Base-by-base conservation (phyloP, 1,140 invertebrate species). In the Trichoplusia ni region DNA sequence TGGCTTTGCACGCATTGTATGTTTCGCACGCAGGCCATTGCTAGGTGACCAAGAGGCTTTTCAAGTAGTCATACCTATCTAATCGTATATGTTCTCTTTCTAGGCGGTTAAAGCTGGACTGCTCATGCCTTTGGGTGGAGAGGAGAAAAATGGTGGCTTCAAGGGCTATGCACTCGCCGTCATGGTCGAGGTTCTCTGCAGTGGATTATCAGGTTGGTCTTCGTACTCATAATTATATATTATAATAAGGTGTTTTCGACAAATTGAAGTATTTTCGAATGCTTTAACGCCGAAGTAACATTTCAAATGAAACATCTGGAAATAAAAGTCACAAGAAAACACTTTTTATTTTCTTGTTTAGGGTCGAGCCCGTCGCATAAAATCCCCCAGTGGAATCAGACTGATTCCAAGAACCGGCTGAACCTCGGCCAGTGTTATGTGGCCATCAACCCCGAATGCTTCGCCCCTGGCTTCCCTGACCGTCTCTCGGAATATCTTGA, bases 401-500 rank as follows among this genome's bases (percentile, higher is more conserved):
- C 81, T 5, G 88, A 82, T 2, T 91, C 92, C 4, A 78, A 91
- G 0, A 83, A 76, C 0, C 71, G 91, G 1, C 96, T 97, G 1
- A 92, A 99, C 90, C 85, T 98, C 72, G 97, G 97, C 0, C 97
- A 99, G 63, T 96, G 96, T 77, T 99, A 98, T 83, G 93, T 98
- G 35, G 97, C 96, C 0, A 93, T 99, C 6, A 93, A 99, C 91
- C 97, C 97, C 0, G 89, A 93, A 5, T 94, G 92, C 69, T 99
- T 99, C 91, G 95, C 94, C 0, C 92, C 94, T 0, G 95, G 95
- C 0, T 98, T 98, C 72, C 90, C 93, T 58, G 93, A 94, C 0
- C 92, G 97, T 60, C 86, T 99, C 76, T 90, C 92, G 18, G 91
- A 93, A 25, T 88, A 93, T 8, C 76, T 95, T 14, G 53, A 79